Percentiles rank a stretch among this genome's conserved stretches.
Evolutionary conservation across 2,113 vertebrate genomes (phyloP).

Genomic region (Cephalopterus ornatus): DNA sequence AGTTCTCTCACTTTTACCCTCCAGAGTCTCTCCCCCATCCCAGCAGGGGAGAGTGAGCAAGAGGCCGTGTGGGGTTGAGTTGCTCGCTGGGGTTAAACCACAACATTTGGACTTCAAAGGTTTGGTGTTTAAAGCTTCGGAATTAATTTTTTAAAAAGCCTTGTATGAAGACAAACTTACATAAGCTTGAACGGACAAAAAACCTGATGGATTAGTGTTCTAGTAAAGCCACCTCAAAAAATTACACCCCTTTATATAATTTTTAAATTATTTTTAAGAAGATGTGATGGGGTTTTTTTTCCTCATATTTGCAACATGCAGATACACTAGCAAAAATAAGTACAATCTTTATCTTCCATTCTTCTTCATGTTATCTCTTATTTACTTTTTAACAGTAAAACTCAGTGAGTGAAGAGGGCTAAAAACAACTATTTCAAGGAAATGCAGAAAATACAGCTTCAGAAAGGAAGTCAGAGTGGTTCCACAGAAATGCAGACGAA

Average conservation of each 20-base stretch:
- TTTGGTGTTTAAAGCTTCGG: background rate
- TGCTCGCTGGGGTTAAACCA: background rate
- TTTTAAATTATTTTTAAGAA: background rate
- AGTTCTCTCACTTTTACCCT: background rate
- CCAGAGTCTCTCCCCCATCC: background rate
- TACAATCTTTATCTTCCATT: background rate
- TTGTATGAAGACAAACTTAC: background rate
- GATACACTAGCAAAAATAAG: background rate
- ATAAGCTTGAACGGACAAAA: background rate
- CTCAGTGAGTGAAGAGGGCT: background rate
- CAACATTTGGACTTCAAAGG: background rate
- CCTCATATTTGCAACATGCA: background rate
- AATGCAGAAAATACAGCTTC: background rate
- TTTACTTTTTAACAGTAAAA: background rate
- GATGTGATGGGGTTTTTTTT: background rate
- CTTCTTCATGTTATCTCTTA: background rate
- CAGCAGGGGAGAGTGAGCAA: rapidly evolving
- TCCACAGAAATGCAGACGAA: background rate
- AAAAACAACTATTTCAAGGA: background rate
- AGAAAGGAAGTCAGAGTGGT: background rate
- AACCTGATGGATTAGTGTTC: background rate
- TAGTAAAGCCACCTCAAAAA: background rate
- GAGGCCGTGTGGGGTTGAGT: background rate
- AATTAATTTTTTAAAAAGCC: background rate
- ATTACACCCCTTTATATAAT: background rate